Evolutionary conservation across 2,113 vertebrate species (phyloP).

Genomic region (Apus apus): DNA sequence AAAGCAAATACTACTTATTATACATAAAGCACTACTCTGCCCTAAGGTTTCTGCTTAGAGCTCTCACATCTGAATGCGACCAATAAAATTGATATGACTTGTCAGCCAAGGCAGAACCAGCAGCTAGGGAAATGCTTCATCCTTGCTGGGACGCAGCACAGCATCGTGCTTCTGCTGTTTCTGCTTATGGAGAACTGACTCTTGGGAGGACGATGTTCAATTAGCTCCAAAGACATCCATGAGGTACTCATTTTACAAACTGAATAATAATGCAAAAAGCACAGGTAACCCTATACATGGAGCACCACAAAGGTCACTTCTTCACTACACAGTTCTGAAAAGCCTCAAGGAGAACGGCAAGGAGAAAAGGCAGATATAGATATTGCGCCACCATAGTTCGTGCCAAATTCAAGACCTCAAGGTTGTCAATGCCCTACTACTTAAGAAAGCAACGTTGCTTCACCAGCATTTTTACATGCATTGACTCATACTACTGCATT

Average conservation of each 20-base stretch:
- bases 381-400: not conserved
- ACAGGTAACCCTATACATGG: not conserved
- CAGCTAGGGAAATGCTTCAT: not conserved
- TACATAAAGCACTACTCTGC: not conserved
- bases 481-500: not conserved
- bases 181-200: not conserved
- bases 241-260: not conserved
- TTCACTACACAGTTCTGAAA: not conserved
- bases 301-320: not conserved
- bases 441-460: not conserved
- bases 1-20: slow-evolving; percentile 34
- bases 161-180: not conserved
- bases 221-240: not conserved
- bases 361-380: not conserved
- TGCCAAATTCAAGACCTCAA: not conserved
- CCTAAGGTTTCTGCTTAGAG: slow-evolving; percentile 19
- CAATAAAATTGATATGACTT: not conserved
- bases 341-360: not conserved
- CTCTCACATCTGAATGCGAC: not conserved
- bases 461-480: not conserved
- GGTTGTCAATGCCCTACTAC: not conserved
- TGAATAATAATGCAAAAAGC: not conserved
- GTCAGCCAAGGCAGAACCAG: not conserved
- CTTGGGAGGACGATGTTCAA: not conserved
- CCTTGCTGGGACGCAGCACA: not conserved